A percentile compares a stretch with the other conserved stretches of the same genome.
These are phyloP conservation scores for Junonia oenone DNA, from an alignment of 2,888 invertebrate genomes.

Conservation along the genomic window DNA sequence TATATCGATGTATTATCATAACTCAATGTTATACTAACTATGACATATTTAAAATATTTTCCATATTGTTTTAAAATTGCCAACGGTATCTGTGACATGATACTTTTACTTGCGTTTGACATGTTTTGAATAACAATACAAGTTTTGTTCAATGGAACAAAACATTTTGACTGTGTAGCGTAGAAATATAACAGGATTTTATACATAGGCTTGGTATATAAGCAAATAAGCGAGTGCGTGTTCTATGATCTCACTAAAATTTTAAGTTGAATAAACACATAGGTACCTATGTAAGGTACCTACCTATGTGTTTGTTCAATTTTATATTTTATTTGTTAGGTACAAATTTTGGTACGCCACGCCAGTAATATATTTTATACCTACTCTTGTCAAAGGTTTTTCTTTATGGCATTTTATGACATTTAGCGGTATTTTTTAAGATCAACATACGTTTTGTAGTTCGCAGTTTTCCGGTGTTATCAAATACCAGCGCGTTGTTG, in stretches of 20 bases:
- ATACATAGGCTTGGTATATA: background rate
- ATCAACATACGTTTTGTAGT: conserved; percentile 46
- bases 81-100: conserved; percentile 7
- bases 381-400: too few relatives aligned
- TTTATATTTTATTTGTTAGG: too few relatives aligned
- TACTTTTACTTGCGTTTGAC: conserved; percentile 17
- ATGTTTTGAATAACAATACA: conserved; percentile 17
- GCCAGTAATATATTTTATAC: too few relatives aligned
- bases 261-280: too few relatives aligned
- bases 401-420: background rate
- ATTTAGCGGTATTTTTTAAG: conserved; percentile 35
- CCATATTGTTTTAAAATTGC: conserved; percentile 17
- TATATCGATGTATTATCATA: background rate
- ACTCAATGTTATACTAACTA: background rate
- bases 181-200: background rate
- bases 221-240: background rate
- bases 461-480: conserved; percentile 46
- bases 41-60: conserved; percentile 8
- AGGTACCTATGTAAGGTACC: too few relatives aligned
- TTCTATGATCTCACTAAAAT: too few relatives aligned
- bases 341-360: background rate
- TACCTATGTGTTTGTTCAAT: too few relatives aligned
- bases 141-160: background rate
- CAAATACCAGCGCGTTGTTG: conserved; percentile 58
- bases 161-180: conserved; percentile 4